Conservation (phyloP, 2,888 invertebrate genomes). For the Patella pellucida region DNA sequence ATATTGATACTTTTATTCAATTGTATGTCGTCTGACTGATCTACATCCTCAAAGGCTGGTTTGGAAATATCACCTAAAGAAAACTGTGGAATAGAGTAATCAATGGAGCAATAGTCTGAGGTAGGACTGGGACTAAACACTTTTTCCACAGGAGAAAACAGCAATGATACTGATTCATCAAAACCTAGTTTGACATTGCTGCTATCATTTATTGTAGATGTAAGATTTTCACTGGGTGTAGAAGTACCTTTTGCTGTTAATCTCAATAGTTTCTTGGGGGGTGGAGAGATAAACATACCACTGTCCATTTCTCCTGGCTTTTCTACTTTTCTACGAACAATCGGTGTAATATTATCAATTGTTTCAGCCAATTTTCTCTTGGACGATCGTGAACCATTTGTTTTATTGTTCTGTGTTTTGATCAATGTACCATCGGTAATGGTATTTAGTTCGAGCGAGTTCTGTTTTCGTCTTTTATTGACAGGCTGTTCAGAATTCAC, state of each 20-base stretch:
- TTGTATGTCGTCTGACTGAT: slow-evolving; percentile 20
- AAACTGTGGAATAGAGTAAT: slow-evolving; percentile 17
- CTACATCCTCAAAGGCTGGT: slow-evolving; percentile 14
- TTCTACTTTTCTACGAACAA: not conserved
- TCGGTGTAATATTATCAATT: slow-evolving; percentile 11
- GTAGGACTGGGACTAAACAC: slow-evolving; percentile 10
- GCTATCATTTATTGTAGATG: slow-evolving; percentile 9
- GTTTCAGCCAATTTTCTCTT: slow-evolving; percentile 1
- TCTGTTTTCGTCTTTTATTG: slow-evolving; percentile 1
- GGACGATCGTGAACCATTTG: not conserved
- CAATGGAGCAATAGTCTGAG: slow-evolving; percentile 25
- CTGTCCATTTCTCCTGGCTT: slow-evolving; percentile 20
- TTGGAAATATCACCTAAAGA: slow-evolving; percentile 5
- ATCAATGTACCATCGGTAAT: not conserved
- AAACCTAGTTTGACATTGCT: slow-evolving; percentile 17
- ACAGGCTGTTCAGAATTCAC: not conserved
- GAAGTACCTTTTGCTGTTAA: slow-evolving; percentile 21
- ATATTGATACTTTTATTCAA: slow-evolving; percentile 26
- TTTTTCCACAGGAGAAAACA: slow-evolving; percentile 15
- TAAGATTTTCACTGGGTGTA: slow-evolving; percentile 17
- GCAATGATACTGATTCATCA: slow-evolving; percentile 10
- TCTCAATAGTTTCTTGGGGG: slow-evolving; percentile 14
- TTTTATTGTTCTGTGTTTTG: not conserved
- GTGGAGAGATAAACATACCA: slow-evolving; percentile 26
- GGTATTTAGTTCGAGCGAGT: not conserved